phyloP scores from a whole-genome alignment of 2,888 invertebrate species.

The Euzophera pinguis region DNA sequence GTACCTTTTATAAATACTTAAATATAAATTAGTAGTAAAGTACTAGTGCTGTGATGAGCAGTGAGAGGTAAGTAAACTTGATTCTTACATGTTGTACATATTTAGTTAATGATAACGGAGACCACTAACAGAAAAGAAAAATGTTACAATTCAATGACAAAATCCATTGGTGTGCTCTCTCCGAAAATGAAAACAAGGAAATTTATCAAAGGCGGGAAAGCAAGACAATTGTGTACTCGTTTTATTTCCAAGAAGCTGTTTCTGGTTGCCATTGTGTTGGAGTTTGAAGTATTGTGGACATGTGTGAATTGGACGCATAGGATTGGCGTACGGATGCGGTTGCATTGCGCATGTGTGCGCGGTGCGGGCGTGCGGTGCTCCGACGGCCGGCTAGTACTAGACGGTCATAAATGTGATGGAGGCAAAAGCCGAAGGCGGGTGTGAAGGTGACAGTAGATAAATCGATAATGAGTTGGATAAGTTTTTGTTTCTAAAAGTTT shows the following conservation, averaged over 20 bases:
- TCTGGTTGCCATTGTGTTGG: conserved; percentile 18
- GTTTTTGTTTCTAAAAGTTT: conserved; percentile 5
- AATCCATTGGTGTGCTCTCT: neutral
- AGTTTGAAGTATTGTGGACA: conserved; percentile 15
- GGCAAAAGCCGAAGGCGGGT: conserved; percentile 24
- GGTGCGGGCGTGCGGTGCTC: conserved; percentile 73
- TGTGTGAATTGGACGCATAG: conserved; percentile 32
- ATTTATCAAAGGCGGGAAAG: conserved; percentile 4
- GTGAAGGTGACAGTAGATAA: conserved; percentile 30
- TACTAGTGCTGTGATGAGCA: too few relatives aligned
- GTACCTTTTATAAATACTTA: too few relatives aligned
- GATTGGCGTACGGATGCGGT: conserved; percentile 29
- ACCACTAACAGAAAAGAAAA: neutral
- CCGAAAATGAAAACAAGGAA: conserved; percentile 1
- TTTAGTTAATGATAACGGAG: neutral
- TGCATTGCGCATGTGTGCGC: conserved; percentile 72
- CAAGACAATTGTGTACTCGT: conserved; percentile 6
- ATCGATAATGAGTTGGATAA: conserved; percentile 22
- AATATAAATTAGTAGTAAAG: too few relatives aligned
- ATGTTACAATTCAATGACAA: neutral
- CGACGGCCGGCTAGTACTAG: conserved; percentile 71
- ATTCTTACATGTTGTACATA: too few relatives aligned
- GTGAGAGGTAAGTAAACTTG: too few relatives aligned
- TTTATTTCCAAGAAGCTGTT: conserved; percentile 9
- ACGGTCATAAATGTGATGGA: conserved; percentile 40